A percentile compares a stretch with the other conserved stretches of the same genome.
These are phyloP conservation scores for Burhinus bistriatus DNA, from an alignment of 2,113 vertebrate genomes.

Conservation along the genomic window DNA sequence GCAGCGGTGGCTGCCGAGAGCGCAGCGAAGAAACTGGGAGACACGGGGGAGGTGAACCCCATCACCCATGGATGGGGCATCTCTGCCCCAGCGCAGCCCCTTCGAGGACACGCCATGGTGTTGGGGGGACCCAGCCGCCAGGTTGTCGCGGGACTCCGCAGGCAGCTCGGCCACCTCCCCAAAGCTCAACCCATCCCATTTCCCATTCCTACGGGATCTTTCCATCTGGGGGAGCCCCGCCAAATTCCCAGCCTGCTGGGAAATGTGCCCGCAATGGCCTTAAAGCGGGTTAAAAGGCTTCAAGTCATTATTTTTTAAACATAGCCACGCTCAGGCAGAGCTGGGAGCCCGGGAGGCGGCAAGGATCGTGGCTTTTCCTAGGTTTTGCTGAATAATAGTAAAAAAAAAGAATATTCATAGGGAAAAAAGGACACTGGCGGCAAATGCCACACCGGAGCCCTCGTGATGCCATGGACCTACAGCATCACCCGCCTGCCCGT, in stretches of 20 bases:
- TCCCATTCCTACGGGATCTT: not conserved
- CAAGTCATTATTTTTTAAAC: not conserved
- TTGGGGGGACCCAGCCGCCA: rapidly evolving
- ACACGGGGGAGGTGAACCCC: not conserved
- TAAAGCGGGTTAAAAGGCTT: not conserved
- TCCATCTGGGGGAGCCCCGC: not conserved
- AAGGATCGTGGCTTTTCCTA: not conserved
- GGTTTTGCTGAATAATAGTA: not conserved
- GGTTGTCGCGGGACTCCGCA: rapidly evolving
- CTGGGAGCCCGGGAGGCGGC: not conserved
- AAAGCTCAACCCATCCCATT: not conserved
- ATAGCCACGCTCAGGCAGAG: not conserved
- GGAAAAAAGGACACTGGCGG: not conserved
- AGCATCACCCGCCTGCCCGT: not conserved
- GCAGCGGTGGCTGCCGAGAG: not conserved
- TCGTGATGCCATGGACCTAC: rapidly evolving
- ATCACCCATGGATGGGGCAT: not conserved
- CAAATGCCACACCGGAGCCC: rapidly evolving
- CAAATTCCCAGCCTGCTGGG: not conserved
- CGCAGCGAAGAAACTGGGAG: not conserved
- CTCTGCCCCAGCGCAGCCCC: not conserved
- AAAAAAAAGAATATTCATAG: not conserved
- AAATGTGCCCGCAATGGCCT: not conserved
- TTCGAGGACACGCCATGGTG: rapidly evolving
- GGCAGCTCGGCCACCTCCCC: rapidly evolving